Percentiles rank a stretch among this genome's conserved stretches.
phyloP scores from a whole-genome alignment of 2,888 invertebrate species.

The Geophilus truncorum region DNA sequence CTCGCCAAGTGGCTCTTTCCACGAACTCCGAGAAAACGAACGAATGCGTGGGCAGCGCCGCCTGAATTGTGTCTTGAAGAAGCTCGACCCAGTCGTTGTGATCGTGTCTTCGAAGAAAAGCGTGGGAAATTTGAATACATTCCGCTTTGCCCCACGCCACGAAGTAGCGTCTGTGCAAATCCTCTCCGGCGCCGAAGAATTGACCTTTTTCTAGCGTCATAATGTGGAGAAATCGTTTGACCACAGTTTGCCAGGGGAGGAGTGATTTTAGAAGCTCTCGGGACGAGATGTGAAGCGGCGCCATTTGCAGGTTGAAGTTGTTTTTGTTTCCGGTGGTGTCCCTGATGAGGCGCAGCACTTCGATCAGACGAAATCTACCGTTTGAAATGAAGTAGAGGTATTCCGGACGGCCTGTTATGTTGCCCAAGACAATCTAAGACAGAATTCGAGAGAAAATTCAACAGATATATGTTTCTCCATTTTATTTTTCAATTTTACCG shows the following conservation, averaged over 20 bases:
- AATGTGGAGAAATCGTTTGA: neutral
- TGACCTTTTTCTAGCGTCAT: conserved; percentile 19
- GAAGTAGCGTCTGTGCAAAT: neutral
- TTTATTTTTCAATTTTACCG: neutral
- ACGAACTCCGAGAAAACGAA: conserved; percentile 20
- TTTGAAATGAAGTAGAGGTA: conserved; percentile 9
- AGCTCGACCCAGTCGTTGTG: neutral
- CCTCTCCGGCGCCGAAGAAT: conserved; percentile 28
- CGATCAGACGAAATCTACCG: neutral
- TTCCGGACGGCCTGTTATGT: neutral
- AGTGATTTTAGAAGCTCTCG: neutral
- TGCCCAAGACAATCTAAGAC: conserved; percentile 8
- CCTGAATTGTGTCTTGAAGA: neutral
- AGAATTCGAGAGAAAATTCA: neutral
- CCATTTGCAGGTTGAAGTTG: neutral
- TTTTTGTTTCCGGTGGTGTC: neutral
- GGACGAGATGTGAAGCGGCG: neutral
- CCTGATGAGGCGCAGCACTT: neutral
- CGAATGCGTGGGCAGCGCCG: neutral
- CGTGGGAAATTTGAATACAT: neutral
- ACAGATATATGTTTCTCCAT: no score
- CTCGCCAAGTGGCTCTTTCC: neutral
- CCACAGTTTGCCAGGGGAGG: neutral
- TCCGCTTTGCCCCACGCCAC: conserved; percentile 22
- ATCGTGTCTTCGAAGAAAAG: neutral